Percentiles rank a stretch among this genome's conserved stretches.
These are phyloP conservation scores for Semnopithecus entellus DNA, from an alignment of 2,113 vertebrate genomes.

Conservation along the genomic window DNA sequence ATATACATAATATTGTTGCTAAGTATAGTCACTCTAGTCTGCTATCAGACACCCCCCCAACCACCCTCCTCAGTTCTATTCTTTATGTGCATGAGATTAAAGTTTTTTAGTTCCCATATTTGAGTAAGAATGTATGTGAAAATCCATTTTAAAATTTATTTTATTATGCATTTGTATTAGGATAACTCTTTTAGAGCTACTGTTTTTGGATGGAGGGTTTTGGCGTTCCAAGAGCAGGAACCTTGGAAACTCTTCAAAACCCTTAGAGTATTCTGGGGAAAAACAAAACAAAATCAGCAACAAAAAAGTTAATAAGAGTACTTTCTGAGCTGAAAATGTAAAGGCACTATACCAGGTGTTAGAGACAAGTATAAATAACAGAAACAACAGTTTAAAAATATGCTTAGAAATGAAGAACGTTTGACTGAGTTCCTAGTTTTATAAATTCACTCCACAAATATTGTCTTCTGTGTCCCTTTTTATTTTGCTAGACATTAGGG, in stretches of 20 bases:
- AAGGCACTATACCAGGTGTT: background rate
- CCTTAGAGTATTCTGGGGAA: background rate
- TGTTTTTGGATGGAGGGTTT: background rate
- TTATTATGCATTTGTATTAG: background rate
- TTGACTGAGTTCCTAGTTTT: background rate
- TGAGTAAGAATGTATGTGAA: background rate
- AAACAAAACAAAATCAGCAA: background rate
- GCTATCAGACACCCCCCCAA: background rate
- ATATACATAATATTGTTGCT: background rate
- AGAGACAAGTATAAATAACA: background rate
- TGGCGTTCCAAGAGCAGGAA: background rate
- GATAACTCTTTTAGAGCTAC: background rate
- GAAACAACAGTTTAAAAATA: background rate
- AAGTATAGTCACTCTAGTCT: background rate
- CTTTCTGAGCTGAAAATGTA: background rate
- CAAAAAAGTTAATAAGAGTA: background rate
- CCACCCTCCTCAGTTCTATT: background rate
- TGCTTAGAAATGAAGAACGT: conserved; percentile 5
- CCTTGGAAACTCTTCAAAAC: background rate
- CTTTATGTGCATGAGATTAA: background rate
- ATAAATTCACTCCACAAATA: background rate
- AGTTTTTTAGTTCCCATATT: background rate
- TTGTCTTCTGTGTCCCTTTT: background rate
- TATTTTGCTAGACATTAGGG: background rate
- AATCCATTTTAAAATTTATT: background rate